Evolutionary conservation across 2,888 invertebrate genomes (phyloP), one percentile per base, ranked within the genome.

Genomic region (Drosophila quinaria): DNA sequence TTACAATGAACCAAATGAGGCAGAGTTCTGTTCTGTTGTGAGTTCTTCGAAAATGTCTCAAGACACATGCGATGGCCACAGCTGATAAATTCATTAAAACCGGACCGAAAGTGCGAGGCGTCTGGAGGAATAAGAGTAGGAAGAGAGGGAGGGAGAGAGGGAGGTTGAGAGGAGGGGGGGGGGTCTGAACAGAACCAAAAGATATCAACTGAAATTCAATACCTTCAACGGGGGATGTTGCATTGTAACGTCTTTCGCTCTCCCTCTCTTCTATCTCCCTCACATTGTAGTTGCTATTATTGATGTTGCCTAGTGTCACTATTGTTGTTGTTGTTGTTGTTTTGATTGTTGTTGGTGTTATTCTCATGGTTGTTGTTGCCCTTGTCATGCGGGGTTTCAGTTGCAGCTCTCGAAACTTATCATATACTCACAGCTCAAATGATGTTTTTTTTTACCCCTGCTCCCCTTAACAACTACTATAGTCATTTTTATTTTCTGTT

Each of bases 81-180:
- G 81, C 86, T 83, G 88, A 86, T 85, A 87, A 87, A 85, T 87
- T 86, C 88, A 83, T 85, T 87, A 80, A 82, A 87, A 62, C 69
- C 49, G 49, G 42, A 58, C 49, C 33, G 61, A 70, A 52, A 67
- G 56, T 51, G 33, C 59, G 44, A 59, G n/a, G n/a, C 37, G 41
- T 44, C 17, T 51, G 39, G 46, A 39, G 6, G 15, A 29, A 50
- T 49, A 11, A 4, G 13, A 6, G n/a, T 11, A 5, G 15, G 1
- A n/a, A 1, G 15, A 11, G 31, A n/a, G 15, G 17, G 10, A 10
- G 19, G 4, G 15, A 31, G 29, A 15, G 31, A 13, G 15, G 15
- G 10, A 10, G 19, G 4, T n/a, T n/a, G n/a, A n/a, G n/a, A n/a
- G 10, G 59, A n/a, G 35, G 19, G 39, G 4, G 46, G 71, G 44